Conservation (phyloP, 2,888 invertebrate genomes). For the Arge pagana region DNA sequence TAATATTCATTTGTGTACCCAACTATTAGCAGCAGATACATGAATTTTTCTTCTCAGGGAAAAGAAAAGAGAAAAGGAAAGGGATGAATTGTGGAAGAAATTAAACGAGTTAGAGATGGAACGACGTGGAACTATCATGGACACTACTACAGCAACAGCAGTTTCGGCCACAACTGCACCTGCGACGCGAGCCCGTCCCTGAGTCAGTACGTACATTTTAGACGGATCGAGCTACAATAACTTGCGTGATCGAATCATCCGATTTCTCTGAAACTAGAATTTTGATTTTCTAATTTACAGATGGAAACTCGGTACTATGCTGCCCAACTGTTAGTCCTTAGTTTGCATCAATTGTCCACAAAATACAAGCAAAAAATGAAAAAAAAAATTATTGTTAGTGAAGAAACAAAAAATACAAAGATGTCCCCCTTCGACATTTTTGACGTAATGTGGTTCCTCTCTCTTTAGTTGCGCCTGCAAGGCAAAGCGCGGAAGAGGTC, state of each 20-base stretch:
- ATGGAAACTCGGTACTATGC: constrained; percentile 53
- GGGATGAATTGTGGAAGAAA: constrained; percentile 97
- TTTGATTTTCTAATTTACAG: too few relatives aligned
- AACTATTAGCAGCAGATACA: neutral
- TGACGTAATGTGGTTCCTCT: constrained; percentile 47
- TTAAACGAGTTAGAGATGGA: constrained; percentile 85
- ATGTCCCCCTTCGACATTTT: constrained; percentile 47
- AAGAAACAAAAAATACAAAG: constrained; percentile 37
- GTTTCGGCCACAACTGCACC: constrained; percentile 54
- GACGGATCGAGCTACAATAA: constrained; percentile 22
- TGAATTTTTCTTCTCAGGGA: constrained; percentile 66
- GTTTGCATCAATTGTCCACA: constrained; percentile 56
- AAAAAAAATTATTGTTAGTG: constrained; percentile 50
- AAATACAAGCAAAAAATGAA: constrained; percentile 46
- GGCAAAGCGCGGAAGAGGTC: constrained; percentile 33
- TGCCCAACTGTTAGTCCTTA: constrained; percentile 57
- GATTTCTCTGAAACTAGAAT: too few relatives aligned
- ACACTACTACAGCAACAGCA: constrained; percentile 41
- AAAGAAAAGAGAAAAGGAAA: constrained; percentile 93
- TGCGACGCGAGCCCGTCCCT: constrained; percentile 55
- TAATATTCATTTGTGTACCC: neutral
- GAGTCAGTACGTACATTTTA: constrained; percentile 50
- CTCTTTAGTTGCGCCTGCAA: constrained; percentile 46
- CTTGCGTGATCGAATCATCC: too few relatives aligned
- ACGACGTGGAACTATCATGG: constrained; percentile 47